Evolutionary conservation across 2,113 vertebrate species (phyloP).

Genomic region (Sisor rabdophorus): DNA sequence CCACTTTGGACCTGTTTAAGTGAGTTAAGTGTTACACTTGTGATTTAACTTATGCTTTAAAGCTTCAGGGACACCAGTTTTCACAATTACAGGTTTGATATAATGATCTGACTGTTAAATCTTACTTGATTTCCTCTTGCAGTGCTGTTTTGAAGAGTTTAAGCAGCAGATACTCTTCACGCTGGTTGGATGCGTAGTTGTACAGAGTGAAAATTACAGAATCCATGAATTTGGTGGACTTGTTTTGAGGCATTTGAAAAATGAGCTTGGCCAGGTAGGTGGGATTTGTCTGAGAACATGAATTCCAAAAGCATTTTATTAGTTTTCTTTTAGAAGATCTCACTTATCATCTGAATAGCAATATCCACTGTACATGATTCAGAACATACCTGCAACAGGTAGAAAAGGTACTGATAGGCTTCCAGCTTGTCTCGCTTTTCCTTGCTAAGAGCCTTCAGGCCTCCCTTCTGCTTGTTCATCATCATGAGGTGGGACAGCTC

Average conservation of each 20-base stretch:
- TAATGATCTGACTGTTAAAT: not conserved
- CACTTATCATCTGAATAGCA: not conserved
- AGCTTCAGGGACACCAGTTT: not conserved
- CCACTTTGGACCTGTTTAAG: constrained; percentile 85
- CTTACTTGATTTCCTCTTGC: constrained; percentile 96
- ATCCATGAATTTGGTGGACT: constrained; percentile 99
- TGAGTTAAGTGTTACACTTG: not conserved
- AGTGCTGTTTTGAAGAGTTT: constrained; percentile 93
- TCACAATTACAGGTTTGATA: not conserved
- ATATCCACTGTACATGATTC: not conserved
- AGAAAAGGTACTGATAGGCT: constrained; percentile 94
- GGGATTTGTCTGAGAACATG: constrained; percentile 82
- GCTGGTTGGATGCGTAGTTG: constrained; percentile 96
- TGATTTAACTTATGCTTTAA: not conserved
- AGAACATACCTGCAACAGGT: constrained; percentile 82
- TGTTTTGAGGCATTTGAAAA: constrained; percentile 99
- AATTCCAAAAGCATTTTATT: not conserved
- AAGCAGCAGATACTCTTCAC: constrained; percentile 91
- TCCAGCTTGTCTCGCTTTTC: constrained; percentile 94
- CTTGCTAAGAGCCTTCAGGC: constrained; percentile 95
- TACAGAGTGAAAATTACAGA: constrained; percentile 97
- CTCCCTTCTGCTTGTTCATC: constrained; percentile 92
- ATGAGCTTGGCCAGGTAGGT: constrained; percentile 97
- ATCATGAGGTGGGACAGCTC: constrained; percentile 96
- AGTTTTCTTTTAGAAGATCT: not conserved